A percentile compares a stretch with the other conserved stretches of the same genome.
phyloP scores from a whole-genome alignment of 2,888 invertebrate genomes.

The Zaprionus obscuricornis region DNA sequence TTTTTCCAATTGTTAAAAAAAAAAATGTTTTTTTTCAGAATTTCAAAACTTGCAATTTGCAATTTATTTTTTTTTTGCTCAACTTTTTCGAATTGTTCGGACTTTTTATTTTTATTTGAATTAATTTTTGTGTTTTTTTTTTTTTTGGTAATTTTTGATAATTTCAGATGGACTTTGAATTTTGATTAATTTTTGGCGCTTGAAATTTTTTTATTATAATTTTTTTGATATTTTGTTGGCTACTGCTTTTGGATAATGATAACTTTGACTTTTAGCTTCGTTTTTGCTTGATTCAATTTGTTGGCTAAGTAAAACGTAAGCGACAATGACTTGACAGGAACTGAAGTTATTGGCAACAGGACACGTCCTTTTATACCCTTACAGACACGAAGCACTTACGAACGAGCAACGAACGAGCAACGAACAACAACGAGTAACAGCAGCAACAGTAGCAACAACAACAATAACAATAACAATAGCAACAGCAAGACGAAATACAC shows the following conservation, averaged over 20 bases:
- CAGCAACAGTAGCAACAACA: slow-evolving; percentile 53
- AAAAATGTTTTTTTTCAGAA: too few species aligned
- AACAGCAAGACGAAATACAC: neutral
- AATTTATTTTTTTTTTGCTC: too few species aligned
- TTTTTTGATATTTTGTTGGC: slow-evolving; percentile 2
- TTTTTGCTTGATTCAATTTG: slow-evolving; percentile 37
- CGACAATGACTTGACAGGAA: slow-evolving; percentile 74
- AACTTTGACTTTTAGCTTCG: slow-evolving; percentile 34
- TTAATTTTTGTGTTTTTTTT: slow-evolving; percentile 4
- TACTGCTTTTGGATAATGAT: slow-evolving; percentile 15
- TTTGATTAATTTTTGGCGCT: slow-evolving; percentile 31
- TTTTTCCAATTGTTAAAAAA: too few species aligned
- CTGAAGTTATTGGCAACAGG: slow-evolving; percentile 55
- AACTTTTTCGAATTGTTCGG: too few species aligned
- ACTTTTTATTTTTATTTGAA: slow-evolving; percentile 10
- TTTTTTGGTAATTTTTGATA: neutral
- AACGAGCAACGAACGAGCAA: too few species aligned
- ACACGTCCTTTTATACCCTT: slow-evolving; percentile 52
- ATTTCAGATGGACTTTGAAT: neutral
- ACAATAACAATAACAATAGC: slow-evolving; percentile 41
- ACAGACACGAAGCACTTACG: neutral
- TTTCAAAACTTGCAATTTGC: too few species aligned
- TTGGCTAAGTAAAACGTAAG: slow-evolving; percentile 49
- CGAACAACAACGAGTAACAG: slow-evolving; percentile 16
- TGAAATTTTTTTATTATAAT: neutral